These are phyloP conservation scores for Aplysia californica DNA, from an alignment of 1,140 invertebrate genomes.

Conservation along the genomic window DNA sequence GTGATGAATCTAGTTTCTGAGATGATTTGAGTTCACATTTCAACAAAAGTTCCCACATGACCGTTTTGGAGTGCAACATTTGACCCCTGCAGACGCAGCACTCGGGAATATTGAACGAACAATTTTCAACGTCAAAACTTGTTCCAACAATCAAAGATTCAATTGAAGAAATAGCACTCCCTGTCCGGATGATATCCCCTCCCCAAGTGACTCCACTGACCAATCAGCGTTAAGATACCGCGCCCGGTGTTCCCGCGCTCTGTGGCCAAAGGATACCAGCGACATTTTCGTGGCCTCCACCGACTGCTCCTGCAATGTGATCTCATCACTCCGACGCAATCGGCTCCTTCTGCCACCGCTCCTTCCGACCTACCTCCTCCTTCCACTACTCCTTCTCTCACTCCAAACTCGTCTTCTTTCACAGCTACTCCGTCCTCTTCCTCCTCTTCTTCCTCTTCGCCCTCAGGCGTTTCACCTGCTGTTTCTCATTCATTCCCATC, in stretches of 20 bases:
- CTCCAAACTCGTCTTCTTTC: background rate
- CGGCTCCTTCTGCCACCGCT: conserved; percentile 14
- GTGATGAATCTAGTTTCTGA: no score
- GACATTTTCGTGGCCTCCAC: conserved; percentile 17
- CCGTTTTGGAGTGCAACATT: no score
- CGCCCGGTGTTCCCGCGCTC: conserved; percentile 1
- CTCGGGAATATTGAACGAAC: no score
- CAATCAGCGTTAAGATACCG: conserved; percentile 23
- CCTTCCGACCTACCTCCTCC: background rate
- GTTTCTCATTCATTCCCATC: background rate
- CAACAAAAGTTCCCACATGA: no score
- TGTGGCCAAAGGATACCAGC: conserved; percentile 4
- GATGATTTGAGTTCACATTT: no score
- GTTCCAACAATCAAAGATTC: no score
- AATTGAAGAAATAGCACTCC: no score
- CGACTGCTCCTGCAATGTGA: conserved; percentile 29
- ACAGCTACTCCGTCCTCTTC: background rate
- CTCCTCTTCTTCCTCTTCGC: conserved; percentile 9
- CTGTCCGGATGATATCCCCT: no score
- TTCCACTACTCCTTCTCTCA: background rate
- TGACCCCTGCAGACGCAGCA: no score
- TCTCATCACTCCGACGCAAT: conserved; percentile 14
- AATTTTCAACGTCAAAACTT: no score
- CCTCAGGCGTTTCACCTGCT: no score
- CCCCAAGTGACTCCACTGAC: no score